A percentile compares a stretch with the other conserved stretches of the same genome.
Evolutionary conservation across 2,113 vertebrate species (phyloP).

Genomic region (Nothocercus julius): DNA sequence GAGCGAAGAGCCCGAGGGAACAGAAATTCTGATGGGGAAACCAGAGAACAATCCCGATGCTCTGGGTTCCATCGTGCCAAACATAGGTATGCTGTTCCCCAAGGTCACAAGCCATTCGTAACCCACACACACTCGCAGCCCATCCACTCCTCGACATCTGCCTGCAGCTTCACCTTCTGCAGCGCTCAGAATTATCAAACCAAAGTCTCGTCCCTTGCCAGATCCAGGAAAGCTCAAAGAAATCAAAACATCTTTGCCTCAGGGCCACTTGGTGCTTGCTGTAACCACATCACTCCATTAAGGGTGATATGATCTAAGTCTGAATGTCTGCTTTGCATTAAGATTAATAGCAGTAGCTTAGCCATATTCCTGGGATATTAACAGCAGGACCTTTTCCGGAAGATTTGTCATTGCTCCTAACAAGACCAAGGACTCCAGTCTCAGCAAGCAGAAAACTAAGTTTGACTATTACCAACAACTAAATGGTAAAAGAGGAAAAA

Average conservation of each 20-base stretch:
- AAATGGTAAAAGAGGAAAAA: not conserved
- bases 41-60: not conserved
- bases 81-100: not conserved
- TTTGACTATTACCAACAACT: not conserved
- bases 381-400: not conserved
- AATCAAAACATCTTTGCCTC: slow-evolving; percentile 19
- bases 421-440: not conserved
- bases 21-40: not conserved
- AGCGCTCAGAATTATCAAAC: not conserved
- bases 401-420: slow-evolving; percentile 16
- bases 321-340: slow-evolving; percentile 38
- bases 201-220: not conserved
- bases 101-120: not conserved
- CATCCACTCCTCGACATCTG: not conserved
- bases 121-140: accelerated
- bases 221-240: not conserved
- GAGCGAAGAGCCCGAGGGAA: not conserved
- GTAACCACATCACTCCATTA: slow-evolving; percentile 37
- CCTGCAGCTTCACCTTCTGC: not conserved
- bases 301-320: slow-evolving; percentile 12
- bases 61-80: not conserved
- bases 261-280: slow-evolving; percentile 17
- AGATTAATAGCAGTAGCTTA: slow-evolving; percentile 47
- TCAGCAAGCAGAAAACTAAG: not conserved
- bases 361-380: slow-evolving; percentile 35